A percentile compares a stretch with the other conserved stretches of the same genome.
These are phyloP conservation scores for Narcine bancroftii DNA, from an alignment of 2,113 vertebrate genomes.

Conservation along the genomic window DNA sequence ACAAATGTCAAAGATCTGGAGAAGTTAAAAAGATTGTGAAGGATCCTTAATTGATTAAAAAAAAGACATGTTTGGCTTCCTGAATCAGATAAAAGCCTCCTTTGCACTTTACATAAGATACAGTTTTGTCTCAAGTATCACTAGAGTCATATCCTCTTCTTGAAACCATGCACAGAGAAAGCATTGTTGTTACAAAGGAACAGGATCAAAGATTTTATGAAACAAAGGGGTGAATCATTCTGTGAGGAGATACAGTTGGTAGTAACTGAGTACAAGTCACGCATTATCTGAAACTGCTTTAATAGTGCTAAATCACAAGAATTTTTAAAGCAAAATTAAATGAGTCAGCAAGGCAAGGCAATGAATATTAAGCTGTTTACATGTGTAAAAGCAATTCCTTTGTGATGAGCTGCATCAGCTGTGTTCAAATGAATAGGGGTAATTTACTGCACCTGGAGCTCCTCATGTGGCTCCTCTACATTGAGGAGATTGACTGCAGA, in stretches of 20 bases:
- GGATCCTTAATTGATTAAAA: too few species aligned
- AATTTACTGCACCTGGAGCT: too few species aligned
- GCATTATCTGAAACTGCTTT: background rate
- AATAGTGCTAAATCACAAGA: background rate
- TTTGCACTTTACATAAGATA: background rate
- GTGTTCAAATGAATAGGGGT: constrained; percentile 6
- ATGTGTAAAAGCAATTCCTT: background rate
- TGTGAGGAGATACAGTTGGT: background rate
- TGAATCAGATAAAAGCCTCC: background rate
- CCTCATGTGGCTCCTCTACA: too few species aligned
- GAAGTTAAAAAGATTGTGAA: too few species aligned
- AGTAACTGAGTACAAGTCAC: background rate
- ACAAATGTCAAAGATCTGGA: background rate
- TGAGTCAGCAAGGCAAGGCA: background rate
- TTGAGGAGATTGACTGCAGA: too few species aligned
- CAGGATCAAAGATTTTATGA: background rate
- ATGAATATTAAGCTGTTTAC: background rate
- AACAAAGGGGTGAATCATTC: constrained; percentile 6
- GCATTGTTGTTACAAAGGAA: background rate
- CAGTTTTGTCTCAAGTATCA: background rate
- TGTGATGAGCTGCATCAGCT: background rate
- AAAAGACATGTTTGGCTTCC: background rate
- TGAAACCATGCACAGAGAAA: background rate
- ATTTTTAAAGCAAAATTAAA: background rate
- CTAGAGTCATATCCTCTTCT: background rate